Evolutionary conservation across 2,888 invertebrate species (phyloP), one percentile per base, ranked within the genome.

Genomic region (Tetranychus piercei): DNA sequence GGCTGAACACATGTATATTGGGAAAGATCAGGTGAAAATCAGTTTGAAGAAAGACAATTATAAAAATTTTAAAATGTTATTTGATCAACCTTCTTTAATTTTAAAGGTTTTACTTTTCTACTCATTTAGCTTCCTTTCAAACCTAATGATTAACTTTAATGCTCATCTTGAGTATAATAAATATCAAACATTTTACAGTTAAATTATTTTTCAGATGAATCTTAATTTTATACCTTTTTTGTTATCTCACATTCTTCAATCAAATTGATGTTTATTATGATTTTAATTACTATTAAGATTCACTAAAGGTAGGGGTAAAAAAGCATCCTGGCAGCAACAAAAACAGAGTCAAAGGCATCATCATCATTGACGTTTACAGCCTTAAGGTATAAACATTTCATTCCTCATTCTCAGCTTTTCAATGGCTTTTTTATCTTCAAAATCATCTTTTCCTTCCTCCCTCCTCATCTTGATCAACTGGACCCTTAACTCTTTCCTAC

Each of bases 381-480:
- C 55, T 55, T 1, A 55, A 15, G 55, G 55, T 55, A 55, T 55
- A 55, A 55, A 55, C 55, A 55, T 55, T 55, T 55, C 55, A 55
- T 55, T 55, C 55, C 55, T 23, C 69, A 69, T 69, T 11, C 22
- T 23, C 20, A 23, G 11, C 69, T 23, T 69, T 69, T 22, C 69
- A 20, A 11, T 69, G n/a, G 18, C 69, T 23, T 69, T 22, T 11
- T 69, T 69, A 20, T 69, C 34, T 20, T 69, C 69, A 20, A 20
- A 11, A 69, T 20, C 69, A 69, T 69, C 69, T 69, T 69, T 69
- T 22, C 11, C 22, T 69, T 22, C 69, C 34, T 69, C 34, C 20
- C 69, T 69, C 69, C 11, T 69, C 34, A 9, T 69, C 69, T 20
- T 18, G 18, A 55, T 15, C 55, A 55, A 55, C 55, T 55, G 9